A percentile compares a stretch with the other conserved stretches of the same genome.
Conservation (phyloP, 2,113 vertebrate genomes). For the Chionis minor region DNA sequence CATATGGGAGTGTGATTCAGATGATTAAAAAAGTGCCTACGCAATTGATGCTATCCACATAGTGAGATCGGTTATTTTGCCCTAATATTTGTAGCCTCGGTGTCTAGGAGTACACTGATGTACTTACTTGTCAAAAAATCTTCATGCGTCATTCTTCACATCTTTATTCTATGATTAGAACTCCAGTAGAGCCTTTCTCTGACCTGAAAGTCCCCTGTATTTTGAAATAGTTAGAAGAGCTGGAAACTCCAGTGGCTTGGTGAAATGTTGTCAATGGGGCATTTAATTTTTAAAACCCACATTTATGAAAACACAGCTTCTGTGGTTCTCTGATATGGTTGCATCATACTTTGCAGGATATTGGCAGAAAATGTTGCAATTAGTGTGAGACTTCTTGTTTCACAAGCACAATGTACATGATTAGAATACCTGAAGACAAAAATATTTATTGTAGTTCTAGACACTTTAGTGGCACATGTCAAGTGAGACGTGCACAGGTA, state of each 20-base stretch:
- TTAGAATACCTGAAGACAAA: background rate
- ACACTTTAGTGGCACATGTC: background rate
- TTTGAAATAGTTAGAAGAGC: background rate
- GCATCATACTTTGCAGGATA: background rate
- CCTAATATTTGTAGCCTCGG: background rate
- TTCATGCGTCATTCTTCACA: background rate
- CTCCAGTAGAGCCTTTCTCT: background rate
- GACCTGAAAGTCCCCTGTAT: background rate
- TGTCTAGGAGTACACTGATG: background rate
- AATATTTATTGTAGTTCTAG: background rate
- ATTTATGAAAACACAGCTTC: background rate
- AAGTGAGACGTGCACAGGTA: background rate
- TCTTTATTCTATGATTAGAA: background rate
- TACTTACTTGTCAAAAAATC: background rate
- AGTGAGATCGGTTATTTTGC: background rate
- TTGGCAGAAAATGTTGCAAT: background rate
- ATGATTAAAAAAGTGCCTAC: background rate
- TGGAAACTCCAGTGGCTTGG: background rate
- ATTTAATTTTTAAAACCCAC: conserved; percentile 14
- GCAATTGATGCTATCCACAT: background rate
- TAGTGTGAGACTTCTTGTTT: background rate
- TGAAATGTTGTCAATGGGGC: background rate
- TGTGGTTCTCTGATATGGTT: background rate
- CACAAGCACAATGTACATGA: background rate
- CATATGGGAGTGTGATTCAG: background rate